Evolutionary conservation across 2,888 invertebrate species (phyloP), one percentile per base, ranked within the genome.

Genomic region (Himalopsyche japonica): DNA sequence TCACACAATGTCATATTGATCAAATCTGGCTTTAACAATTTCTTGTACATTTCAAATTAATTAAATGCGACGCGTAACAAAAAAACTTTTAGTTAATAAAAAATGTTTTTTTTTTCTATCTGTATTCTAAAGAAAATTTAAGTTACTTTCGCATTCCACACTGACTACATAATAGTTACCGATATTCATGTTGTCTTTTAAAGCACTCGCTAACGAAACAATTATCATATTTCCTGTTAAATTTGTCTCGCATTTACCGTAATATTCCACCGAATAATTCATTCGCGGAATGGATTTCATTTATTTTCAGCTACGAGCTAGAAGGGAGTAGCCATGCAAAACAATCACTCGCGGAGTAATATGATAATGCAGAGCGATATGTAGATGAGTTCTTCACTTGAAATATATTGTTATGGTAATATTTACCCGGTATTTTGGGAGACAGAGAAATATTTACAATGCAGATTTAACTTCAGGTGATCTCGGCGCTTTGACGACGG

Each of bases 401-500:
- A 82, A 82, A 82, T 82, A 82, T 82, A 82, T 82, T 82, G 82
- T 79, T 79, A 82, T 82, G 82, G 78, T 82, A 79, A 82, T 82
- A 57, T 57, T n/a, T n/a, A n/a, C 20, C 2, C 57, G 20, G 24
- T 57, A 57, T 57, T 57, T 24, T 24, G 57, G 7, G 20, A 57
- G 57, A 57, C 8, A 57, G 57, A 57, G 57, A 57, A 57, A 57
- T 57, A 57, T 57, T 57, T 57, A 57, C 57, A 57, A 57, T 57
- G 57, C 57, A 57, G 57, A 57, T 57, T 57, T 24, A 1, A 57
- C 57, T 57, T 57, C 57, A 57, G 57, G 57, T 57, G 57, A 57
- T 57, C n/a, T 7, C 8, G 7, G 57, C 7, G 24, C 57, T 57
- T 49, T 57, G 24, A 10, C 57, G 3, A 57, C 7, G 24, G 20